These are phyloP conservation scores for Diprion similis DNA, from an alignment of 1,140 invertebrate genomes.

Conservation along the genomic window DNA sequence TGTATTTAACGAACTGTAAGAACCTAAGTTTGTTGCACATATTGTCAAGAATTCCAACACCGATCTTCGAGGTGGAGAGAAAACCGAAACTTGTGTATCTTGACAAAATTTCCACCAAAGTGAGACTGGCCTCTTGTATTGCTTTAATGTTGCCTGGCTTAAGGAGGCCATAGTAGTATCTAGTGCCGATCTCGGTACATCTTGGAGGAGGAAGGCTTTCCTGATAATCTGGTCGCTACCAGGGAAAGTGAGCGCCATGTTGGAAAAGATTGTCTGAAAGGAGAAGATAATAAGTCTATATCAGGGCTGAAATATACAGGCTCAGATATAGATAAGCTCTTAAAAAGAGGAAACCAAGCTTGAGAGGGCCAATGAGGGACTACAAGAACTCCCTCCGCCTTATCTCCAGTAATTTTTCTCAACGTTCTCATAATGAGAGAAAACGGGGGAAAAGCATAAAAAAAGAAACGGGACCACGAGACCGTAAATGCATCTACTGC, in stretches of 20 bases:
- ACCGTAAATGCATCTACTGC: slow-evolving; percentile 26
- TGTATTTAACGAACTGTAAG: slow-evolving; percentile 3
- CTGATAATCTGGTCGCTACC: slow-evolving; percentile 37
- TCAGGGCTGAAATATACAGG: slow-evolving; percentile 19
- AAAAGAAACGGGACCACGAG: slow-evolving; percentile 11
- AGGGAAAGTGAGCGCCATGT: slow-evolving; percentile 28
- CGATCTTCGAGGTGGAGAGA: neutral
- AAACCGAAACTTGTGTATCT: neutral
- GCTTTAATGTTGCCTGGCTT: slow-evolving; percentile 33
- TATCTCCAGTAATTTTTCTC: slow-evolving; percentile 24
- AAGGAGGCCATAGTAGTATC: slow-evolving; percentile 38
- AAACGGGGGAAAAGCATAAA: slow-evolving; percentile 29
- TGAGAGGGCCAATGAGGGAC: slow-evolving; percentile 22
- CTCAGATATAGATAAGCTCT: neutral
- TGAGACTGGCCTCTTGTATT: neutral
- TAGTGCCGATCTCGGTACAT: slow-evolving; percentile 20
- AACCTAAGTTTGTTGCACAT: neutral
- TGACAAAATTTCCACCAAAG: slow-evolving; percentile 13
- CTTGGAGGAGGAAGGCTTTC: slow-evolving; percentile 26
- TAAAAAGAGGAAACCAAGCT: slow-evolving; percentile 24
- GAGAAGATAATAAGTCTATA: slow-evolving; percentile 19
- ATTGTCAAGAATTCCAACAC: slow-evolving; percentile 1
- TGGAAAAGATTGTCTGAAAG: slow-evolving; percentile 17
- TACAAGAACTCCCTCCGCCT: slow-evolving; percentile 23
- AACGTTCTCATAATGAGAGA: slow-evolving; percentile 21